Conservation (phyloP, 2,888 invertebrate genomes). For the Acleris cristana region DNA sequence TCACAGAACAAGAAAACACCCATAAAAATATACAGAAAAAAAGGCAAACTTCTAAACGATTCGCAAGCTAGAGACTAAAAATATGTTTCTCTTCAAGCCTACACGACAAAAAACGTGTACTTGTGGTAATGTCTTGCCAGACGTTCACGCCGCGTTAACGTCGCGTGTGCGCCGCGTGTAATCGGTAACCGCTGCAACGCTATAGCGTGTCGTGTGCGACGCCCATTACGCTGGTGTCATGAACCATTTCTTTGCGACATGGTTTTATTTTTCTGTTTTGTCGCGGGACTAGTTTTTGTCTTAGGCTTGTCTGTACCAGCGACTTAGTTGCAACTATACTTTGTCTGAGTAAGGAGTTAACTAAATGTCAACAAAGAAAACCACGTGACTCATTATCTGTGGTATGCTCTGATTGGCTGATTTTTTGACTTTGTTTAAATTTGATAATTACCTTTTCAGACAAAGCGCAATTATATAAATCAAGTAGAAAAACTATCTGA, state of each 20-base stretch:
- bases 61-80: background rate
- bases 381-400: too few relatives aligned
- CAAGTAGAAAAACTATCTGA: too few relatives aligned
- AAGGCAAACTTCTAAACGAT: too few relatives aligned
- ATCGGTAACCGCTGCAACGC: conserved; percentile 63
- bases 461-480: too few relatives aligned
- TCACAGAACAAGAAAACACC: too few relatives aligned
- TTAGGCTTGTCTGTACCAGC: background rate
- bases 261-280: conserved; percentile 44
- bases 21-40: too few relatives aligned
- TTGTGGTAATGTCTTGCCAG: conserved; percentile 44
- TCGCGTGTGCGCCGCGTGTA: conserved; percentile 62
- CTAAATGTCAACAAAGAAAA: too few relatives aligned
- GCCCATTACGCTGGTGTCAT: conserved; percentile 60
- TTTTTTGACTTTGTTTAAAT: too few relatives aligned
- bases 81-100: background rate
- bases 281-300: background rate
- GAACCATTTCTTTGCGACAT: conserved; percentile 54
- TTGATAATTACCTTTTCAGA: too few relatives aligned
- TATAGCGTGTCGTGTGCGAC: conserved; percentile 61
- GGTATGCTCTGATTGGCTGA: too few relatives aligned
- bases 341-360: background rate
- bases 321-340: background rate
- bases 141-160: conserved; percentile 62
- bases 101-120: background rate